Base-by-base conservation (phyloP, 2,113 vertebrate genomes). In the Perca schrenkii region DNA sequence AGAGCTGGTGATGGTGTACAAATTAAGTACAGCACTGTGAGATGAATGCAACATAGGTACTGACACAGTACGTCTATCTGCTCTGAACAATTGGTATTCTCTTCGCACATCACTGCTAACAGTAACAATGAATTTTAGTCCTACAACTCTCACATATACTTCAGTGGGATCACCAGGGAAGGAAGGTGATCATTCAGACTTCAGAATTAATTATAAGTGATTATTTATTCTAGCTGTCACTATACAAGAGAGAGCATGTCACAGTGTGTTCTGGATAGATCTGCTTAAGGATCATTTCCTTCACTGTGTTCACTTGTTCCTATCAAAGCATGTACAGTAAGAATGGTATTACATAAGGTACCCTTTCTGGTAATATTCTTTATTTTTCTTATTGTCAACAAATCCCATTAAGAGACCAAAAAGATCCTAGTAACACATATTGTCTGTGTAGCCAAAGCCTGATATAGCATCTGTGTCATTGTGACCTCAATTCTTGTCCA, bases 141-240 rank as follows among this genome's bases (percentile, higher is more conserved):
- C 57, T 34, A 36, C 60, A 52, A 25, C 54, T 77, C 82, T 67
- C 71, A 46, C 43, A 40, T 78, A 71, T 69, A 71, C 58, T 43
- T 52, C 68, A 75, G 60, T 40, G 57, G 46, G 56, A 64, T 66
- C 71, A 73, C 28, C 54, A 4, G 40, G 58, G 85, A 16, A 80
- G 57, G 56, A 71, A 80, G 74, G 84, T 79, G 61, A 87, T 84
- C 71, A 63, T 52, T 87, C 80, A 86, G 79, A 84, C 60, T 77
- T 82, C 71, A 74, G 74, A 82, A 75, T 77, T n/a, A 86, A 87
- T 90, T 82, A 74, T 79, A 15, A 52, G 56, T 60, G 78, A 85
- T 82, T 66, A 80, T 85, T 81, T 79, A 70, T 74, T 83, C n/a
- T 56, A 31, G 15, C 47, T 69, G 57, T 65, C 83, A 68, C 64